phyloP scores from a whole-genome alignment of 1,140 invertebrate genomes.

The Papilio machaon region DNA sequence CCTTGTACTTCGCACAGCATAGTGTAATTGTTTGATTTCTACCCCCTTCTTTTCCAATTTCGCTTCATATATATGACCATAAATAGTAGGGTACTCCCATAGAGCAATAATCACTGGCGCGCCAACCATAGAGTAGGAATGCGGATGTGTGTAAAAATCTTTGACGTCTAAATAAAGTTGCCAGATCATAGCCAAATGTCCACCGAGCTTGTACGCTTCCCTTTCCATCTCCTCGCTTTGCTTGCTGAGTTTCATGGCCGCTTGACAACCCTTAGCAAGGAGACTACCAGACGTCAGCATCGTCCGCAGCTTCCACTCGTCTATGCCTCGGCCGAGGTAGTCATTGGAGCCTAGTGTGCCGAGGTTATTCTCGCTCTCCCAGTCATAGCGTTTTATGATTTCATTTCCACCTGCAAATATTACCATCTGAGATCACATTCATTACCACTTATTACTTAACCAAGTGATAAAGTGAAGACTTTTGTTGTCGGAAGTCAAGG shows the following conservation, averaged over 20 bases:
- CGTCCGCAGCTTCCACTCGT: constrained; percentile 90
- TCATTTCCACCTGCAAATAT: constrained; percentile 54
- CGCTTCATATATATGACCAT: constrained; percentile 78
- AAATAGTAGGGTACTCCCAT: constrained; percentile 86
- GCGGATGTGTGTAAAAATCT: constrained; percentile 76
- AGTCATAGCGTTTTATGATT: constrained; percentile 52
- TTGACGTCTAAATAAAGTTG: constrained; percentile 85
- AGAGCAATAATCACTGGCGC: constrained; percentile 90
- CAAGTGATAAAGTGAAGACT: too few relatives aligned
- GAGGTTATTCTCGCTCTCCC: constrained; percentile 73
- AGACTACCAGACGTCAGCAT: constrained; percentile 89
- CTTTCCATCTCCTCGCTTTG: constrained; percentile 85
- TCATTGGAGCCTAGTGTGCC: constrained; percentile 70
- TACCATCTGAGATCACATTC: too few relatives aligned
- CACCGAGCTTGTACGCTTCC: constrained; percentile 91
- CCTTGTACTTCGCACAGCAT: constrained; percentile 67
- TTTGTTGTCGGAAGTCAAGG: too few relatives aligned
- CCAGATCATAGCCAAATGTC: constrained; percentile 91
- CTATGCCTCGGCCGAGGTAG: constrained; percentile 84
- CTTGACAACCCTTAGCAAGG: constrained; percentile 91
- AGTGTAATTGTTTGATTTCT: constrained; percentile 68
- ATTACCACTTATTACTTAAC: too few relatives aligned
- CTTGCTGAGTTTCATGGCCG: constrained; percentile 88
- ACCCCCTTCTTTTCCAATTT: constrained; percentile 65
- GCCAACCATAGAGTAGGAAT: constrained; percentile 85